phyloP scores from a whole-genome alignment of 2,888 invertebrate genomes.

The Ophion costatus region DNA sequence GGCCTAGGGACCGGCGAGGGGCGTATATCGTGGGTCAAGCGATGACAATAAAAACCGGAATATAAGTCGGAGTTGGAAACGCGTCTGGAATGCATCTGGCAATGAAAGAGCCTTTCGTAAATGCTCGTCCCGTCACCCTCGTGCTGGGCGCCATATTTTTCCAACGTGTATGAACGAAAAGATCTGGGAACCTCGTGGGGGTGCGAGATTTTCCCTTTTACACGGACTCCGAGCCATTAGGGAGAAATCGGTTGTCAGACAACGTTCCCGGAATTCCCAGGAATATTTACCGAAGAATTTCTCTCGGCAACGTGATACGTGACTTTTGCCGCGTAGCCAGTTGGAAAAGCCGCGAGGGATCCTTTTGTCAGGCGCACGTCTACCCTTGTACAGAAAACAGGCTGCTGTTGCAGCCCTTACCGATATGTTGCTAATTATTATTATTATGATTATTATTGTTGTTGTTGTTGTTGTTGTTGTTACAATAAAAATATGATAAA shows the following conservation, averaged over 20 bases:
- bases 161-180: constrained; percentile 42
- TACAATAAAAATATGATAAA: background rate
- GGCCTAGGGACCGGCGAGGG: too few relatives aligned
- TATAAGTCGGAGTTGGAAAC: background rate
- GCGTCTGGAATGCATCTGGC: constrained; percentile 67
- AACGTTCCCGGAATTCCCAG: constrained; percentile 1
- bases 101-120: constrained; percentile 27
- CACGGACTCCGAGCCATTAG: background rate
- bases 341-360: background rate
- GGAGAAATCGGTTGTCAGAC: background rate
- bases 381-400: background rate
- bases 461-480: background rate
- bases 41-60: background rate
- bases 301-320: constrained; percentile 33
- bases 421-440: background rate
- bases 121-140: constrained; percentile 24
- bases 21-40: background rate
- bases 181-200: constrained; percentile 35
- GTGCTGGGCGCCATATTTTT: constrained; percentile 7
- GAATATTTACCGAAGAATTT: background rate
- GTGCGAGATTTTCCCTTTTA: constrained; percentile 19
- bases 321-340: constrained; percentile 37
- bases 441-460: background rate
- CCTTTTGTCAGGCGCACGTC: background rate
- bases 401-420: background rate